Conservation (phyloP, 2,888 invertebrate species). For the Meiosimyza platycephala region DNA sequence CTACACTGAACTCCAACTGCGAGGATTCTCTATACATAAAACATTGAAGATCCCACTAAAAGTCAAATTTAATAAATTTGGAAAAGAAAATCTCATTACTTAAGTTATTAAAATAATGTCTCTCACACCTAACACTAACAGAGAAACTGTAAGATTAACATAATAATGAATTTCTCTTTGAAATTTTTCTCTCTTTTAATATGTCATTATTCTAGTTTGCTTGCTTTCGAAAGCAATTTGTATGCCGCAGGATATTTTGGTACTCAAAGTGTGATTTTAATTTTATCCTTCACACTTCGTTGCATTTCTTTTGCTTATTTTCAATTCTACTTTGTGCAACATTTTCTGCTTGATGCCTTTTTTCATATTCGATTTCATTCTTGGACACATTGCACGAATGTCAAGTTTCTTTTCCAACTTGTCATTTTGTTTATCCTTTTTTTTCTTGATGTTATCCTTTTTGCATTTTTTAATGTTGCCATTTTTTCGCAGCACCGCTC, state of each 20-base stretch:
- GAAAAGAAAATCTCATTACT: neutral
- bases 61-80: neutral
- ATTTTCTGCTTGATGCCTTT: neutral
- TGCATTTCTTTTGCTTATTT: constrained; percentile 3
- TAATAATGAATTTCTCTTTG: neutral
- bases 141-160: too few relatives aligned
- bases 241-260: constrained; percentile 13
- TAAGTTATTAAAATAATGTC: neutral
- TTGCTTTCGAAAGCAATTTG: constrained; percentile 10
- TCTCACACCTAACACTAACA: too few relatives aligned
- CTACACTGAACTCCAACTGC: too few relatives aligned
- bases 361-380: neutral
- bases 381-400: neutral
- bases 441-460: neutral
- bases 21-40: too few relatives aligned
- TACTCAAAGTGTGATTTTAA: constrained; percentile 8
- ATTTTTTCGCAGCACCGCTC: too few relatives aligned
- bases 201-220: constrained; percentile 1
- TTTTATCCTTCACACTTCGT: constrained; percentile 14
- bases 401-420: neutral
- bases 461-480: neutral
- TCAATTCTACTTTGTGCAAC: neutral
- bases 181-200: neutral
- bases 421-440: neutral
- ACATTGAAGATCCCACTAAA: neutral